A percentile compares a stretch with the other conserved stretches of the same genome.
Conservation (phyloP, 2,113 vertebrate species). For the Elgaria multicarinata region DNA sequence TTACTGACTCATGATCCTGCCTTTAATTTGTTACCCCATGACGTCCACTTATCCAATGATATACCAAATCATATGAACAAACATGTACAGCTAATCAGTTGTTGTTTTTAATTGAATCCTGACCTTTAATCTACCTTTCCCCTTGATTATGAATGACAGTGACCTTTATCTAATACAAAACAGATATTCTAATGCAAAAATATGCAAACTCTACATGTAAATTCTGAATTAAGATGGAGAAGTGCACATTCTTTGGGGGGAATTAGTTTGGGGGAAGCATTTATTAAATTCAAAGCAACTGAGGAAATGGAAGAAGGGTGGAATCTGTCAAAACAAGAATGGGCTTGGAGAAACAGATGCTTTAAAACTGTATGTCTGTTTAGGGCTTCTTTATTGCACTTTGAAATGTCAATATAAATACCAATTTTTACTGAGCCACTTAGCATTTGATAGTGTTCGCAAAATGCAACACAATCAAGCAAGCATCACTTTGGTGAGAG, state of each 20-base stretch:
- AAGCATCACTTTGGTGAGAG: conserved; percentile 65
- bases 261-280: conserved; percentile 71
- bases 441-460: conserved; percentile 64
- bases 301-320: conserved; percentile 57
- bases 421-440: conserved; percentile 77
- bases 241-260: conserved; percentile 73
- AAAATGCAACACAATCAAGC: conserved; percentile 65
- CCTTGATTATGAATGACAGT: conserved; percentile 88
- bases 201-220: conserved; percentile 86
- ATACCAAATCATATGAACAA: conserved; percentile 78
- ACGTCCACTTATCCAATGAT: conserved; percentile 80
- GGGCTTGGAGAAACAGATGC: conserved; percentile 59
- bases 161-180: conserved; percentile 86
- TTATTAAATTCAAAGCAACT: conserved; percentile 66
- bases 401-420: conserved; percentile 78
- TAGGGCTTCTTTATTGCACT: conserved; percentile 74
- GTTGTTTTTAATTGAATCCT: conserved; percentile 78
- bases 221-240: conserved; percentile 81
- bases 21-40: conserved; percentile 82
- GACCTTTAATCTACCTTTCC: conserved; percentile 85
- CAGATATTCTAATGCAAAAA: conserved; percentile 83
- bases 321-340: conserved; percentile 67
- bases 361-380: conserved; percentile 65
- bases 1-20: conserved; percentile 72
- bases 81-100: conserved; percentile 81